Evolutionary conservation across 2,797 vertebrate genomes (phyloP).

Genomic region (Pseudochirops cupreus): DNA sequence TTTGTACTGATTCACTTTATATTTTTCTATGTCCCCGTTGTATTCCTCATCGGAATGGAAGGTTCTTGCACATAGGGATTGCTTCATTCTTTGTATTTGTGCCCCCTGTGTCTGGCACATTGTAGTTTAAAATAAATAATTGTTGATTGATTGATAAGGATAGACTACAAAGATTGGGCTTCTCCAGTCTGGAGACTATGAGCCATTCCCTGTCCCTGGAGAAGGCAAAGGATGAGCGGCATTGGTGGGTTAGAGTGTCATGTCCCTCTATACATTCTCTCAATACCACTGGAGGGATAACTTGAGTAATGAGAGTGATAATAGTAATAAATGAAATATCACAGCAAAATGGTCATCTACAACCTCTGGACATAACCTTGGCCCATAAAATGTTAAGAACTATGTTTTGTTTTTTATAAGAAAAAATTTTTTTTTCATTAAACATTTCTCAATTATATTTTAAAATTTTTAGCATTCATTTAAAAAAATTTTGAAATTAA

Average conservation of each 20-base stretch:
- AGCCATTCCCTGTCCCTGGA: background rate
- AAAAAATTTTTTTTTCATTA: background rate
- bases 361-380: background rate
- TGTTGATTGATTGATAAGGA: background rate
- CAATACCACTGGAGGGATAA: background rate
- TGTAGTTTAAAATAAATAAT: background rate
- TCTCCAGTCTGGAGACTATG: background rate
- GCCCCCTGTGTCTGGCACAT: background rate
- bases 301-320: background rate
- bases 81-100: background rate
- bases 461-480: background rate
- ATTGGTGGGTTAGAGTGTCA: background rate
- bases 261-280: background rate
- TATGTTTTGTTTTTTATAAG: background rate
- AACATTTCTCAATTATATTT: background rate
- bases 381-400: background rate
- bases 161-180: background rate
- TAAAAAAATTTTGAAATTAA: background rate
- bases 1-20: background rate
- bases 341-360: background rate
- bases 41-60: background rate
- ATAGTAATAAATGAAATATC: background rate
- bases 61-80: background rate
- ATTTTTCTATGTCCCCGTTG: background rate
- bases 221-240: background rate